phyloP scores from a whole-genome alignment of 35 echinoderm and acorn worm species.

The Holothuria glaberrima region DNA sequence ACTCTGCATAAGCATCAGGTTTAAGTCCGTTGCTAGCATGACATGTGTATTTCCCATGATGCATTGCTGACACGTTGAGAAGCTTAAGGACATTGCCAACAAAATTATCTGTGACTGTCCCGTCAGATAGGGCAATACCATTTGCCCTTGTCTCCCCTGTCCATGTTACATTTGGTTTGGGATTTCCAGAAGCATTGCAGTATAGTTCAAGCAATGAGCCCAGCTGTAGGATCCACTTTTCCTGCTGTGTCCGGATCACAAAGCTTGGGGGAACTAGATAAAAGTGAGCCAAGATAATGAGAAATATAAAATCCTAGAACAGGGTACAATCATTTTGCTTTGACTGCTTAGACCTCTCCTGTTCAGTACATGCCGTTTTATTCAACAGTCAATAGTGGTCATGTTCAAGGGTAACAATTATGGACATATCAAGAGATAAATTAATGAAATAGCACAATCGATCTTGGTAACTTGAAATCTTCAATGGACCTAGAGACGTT shows the following conservation, averaged over 20 bases:
- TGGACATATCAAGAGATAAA: too few relatives aligned
- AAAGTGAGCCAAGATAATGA: background rate
- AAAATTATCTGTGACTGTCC: conserved; percentile 1
- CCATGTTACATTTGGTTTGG: conserved; percentile 12
- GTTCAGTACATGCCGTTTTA: background rate
- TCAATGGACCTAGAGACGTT: too few relatives aligned
- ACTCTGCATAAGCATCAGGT: background rate
- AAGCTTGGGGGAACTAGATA: background rate
- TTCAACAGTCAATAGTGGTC: background rate
- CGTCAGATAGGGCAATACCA: conserved; percentile 3
- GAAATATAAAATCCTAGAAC: too few relatives aligned
- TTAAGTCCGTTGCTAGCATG: conserved; percentile 29
- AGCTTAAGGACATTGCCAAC: conserved; percentile 14
- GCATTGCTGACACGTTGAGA: background rate
- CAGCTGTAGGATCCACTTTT: background rate
- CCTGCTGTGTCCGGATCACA: background rate
- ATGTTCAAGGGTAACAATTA: background rate
- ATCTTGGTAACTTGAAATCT: too few relatives aligned
- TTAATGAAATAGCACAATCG: too few relatives aligned
- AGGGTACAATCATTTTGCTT: too few relatives aligned
- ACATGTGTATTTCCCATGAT: conserved; percentile 8
- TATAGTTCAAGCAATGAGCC: background rate
- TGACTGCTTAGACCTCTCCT: too few relatives aligned
- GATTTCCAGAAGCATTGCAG: background rate
- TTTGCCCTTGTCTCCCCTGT: background rate